phyloP scores from a whole-genome alignment of 2,888 invertebrate species.

The Torymus tubicola region DNA sequence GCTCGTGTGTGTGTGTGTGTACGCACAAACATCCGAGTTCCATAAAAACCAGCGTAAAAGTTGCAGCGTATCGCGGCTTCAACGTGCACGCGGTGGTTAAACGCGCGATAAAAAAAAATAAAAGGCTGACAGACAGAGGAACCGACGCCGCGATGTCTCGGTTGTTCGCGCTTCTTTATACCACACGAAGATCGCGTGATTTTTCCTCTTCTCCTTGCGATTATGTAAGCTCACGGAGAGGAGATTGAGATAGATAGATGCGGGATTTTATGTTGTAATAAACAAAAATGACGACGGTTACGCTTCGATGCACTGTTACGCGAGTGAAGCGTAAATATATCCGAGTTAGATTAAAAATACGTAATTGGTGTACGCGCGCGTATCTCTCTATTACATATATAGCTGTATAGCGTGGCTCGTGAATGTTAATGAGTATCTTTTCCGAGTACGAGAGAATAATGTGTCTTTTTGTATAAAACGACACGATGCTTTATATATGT shows the following conservation, averaged over 20 bases:
- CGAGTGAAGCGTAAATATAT: too few species aligned
- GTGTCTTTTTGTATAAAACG: neutral
- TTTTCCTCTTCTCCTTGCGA: constrained; percentile 7
- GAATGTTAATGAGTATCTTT: too few species aligned
- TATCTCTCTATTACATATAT: too few species aligned
- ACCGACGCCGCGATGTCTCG: neutral
- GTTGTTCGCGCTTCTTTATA: neutral
- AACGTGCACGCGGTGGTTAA: neutral
- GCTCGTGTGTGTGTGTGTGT: too few species aligned
- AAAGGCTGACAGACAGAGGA: neutral
- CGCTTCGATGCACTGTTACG: too few species aligned
- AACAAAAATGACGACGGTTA: too few species aligned
- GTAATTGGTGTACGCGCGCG: too few species aligned
- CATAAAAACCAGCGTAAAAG: constrained; percentile 56
- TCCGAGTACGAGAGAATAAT: neutral
- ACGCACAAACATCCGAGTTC: constrained; percentile 60
- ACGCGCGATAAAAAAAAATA: constrained; percentile 6
- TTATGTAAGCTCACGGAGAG: neutral
- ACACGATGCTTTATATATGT: neutral
- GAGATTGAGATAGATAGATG: constrained; percentile 7
- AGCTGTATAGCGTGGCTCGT: too few species aligned
- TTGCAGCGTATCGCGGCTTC: constrained; percentile 24
- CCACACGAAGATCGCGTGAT: neutral
- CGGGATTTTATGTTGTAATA: too few species aligned
- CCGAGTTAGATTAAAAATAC: too few species aligned